Evolutionary conservation across 2,113 vertebrate species (phyloP).

Genomic region (Tor tambroides): DNA sequence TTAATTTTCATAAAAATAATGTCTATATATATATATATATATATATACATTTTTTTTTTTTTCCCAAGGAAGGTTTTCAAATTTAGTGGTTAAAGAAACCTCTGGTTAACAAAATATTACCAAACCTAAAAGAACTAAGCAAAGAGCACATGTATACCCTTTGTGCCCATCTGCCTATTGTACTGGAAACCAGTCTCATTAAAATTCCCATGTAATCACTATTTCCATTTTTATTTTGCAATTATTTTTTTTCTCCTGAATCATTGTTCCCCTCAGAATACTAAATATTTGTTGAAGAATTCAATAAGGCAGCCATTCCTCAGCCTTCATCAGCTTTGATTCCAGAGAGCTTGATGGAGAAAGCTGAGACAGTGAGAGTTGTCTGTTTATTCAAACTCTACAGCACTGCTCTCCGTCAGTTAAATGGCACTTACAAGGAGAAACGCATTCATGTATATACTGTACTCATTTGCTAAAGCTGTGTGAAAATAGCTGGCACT

Average conservation of each 20-base stretch:
- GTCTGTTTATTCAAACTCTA: constrained; percentile 55
- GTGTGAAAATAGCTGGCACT: constrained; percentile 39
- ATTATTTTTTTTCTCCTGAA: no score
- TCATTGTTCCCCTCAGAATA: not conserved
- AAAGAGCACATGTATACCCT: not conserved
- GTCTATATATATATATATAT: no score
- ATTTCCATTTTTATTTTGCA: no score
- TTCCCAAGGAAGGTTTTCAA: not conserved
- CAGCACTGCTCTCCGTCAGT: constrained; percentile 53
- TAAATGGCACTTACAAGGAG: constrained; percentile 50
- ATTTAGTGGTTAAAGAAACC: not conserved
- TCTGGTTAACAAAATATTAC: not conserved
- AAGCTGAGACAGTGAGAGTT: constrained; percentile 41
- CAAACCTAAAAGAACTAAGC: not conserved
- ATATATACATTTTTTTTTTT: no score
- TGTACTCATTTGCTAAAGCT: constrained; percentile 45
- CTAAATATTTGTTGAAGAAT: constrained; percentile 44
- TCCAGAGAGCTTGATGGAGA: constrained; percentile 32
- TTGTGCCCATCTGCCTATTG: no score
- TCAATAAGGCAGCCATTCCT: constrained; percentile 37
- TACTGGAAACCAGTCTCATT: no score
- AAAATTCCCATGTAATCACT: no score
- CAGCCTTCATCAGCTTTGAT: constrained; percentile 41
- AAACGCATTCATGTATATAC: constrained; percentile 57
- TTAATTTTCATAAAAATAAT: no score